Evolutionary conservation across 2,797 vertebrate genomes (phyloP).

Genomic region (Poeciliopsis paucimaculata): DNA sequence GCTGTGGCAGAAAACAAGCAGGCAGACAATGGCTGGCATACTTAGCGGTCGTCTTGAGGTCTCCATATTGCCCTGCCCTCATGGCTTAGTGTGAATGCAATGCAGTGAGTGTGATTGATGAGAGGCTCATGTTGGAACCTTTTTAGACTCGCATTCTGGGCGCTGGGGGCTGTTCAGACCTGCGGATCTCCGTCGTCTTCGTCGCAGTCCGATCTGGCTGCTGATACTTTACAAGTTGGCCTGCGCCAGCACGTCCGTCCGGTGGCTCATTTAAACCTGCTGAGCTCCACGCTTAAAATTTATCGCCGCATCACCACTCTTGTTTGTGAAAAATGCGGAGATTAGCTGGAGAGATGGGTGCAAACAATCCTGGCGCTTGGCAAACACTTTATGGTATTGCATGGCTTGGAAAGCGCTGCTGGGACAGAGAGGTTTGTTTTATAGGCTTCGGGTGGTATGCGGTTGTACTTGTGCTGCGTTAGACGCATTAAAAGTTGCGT

Average conservation of each 20-base stretch:
- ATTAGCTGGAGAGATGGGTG: slow-evolving; percentile 46
- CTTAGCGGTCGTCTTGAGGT: slow-evolving; percentile 73
- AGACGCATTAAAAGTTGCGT: slow-evolving; percentile 41
- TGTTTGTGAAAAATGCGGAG: slow-evolving; percentile 28
- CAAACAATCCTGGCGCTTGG: slow-evolving; percentile 31
- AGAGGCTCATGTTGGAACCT: slow-evolving; percentile 38
- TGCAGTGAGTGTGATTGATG: slow-evolving; percentile 64
- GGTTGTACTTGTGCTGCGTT: slow-evolving; percentile 47
- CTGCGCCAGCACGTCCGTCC: slow-evolving; percentile 14
- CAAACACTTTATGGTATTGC: slow-evolving; percentile 40
- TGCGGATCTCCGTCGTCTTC: slow-evolving; percentile 39
- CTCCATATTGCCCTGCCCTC: slow-evolving; percentile 56
- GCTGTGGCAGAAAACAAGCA: slow-evolving; percentile 71
- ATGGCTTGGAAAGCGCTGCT: slow-evolving; percentile 43
- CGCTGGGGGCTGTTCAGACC: slow-evolving; percentile 57
- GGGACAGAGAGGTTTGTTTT: slow-evolving; percentile 59
- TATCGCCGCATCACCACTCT: slow-evolving; percentile 20
- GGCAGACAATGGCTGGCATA: slow-evolving; percentile 78
- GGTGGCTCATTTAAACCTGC: slow-evolving; percentile 30
- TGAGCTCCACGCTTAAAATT: slow-evolving; percentile 31
- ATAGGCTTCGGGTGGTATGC: slow-evolving; percentile 43
- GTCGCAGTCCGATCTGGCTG: slow-evolving; percentile 24
- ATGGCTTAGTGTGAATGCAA: slow-evolving; percentile 46
- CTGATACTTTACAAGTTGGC: slow-evolving; percentile 33
- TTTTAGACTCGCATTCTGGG: slow-evolving; percentile 32